These are phyloP conservation scores for Bombyx mandarina DNA, from an alignment of 1,140 invertebrate genomes.

Conservation along the genomic window DNA sequence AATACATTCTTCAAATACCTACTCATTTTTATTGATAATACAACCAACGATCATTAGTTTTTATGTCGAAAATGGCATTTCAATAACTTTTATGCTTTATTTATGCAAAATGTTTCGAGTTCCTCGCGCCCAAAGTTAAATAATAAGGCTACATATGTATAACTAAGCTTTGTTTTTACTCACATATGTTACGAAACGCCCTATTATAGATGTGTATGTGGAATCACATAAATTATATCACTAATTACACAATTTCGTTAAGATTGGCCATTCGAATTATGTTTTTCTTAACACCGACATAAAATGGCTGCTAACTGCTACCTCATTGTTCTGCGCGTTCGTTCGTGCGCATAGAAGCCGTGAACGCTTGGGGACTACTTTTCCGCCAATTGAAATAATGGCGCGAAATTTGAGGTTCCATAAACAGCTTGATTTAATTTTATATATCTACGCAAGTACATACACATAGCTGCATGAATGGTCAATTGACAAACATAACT, in stretches of 20 bases:
- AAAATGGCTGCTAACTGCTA: constrained; percentile 73
- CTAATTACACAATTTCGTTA: constrained; percentile 71
- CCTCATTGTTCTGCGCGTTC: constrained; percentile 71
- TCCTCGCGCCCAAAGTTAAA: constrained; percentile 45
- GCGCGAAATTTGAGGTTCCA: constrained; percentile 67
- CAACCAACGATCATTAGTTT: no score
- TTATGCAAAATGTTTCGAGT: constrained; percentile 55
- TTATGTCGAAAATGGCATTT: no score
- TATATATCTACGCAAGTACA: constrained; percentile 24
- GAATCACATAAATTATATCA: constrained; percentile 70
- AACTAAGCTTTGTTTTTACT: constrained; percentile 61
- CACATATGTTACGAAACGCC: constrained; percentile 66
- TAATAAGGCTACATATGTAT: constrained; percentile 47
- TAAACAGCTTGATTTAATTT: constrained; percentile 42
- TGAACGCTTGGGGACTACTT: constrained; percentile 70
- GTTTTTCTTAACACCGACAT: constrained; percentile 72
- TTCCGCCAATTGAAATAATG: constrained; percentile 71
- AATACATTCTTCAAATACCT: no score
- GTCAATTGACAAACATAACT: constrained; percentile 29
- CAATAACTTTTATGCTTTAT: constrained; percentile 39
- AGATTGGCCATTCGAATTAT: constrained; percentile 72
- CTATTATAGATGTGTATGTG: constrained; percentile 58
- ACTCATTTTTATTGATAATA: no score
- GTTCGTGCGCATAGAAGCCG: constrained; percentile 71
- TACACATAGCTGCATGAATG: constrained; percentile 25